Evolutionary conservation across 2,113 vertebrate genomes (phyloP), one percentile per base, ranked within the genome.

Genomic region (Blennius ocellaris): DNA sequence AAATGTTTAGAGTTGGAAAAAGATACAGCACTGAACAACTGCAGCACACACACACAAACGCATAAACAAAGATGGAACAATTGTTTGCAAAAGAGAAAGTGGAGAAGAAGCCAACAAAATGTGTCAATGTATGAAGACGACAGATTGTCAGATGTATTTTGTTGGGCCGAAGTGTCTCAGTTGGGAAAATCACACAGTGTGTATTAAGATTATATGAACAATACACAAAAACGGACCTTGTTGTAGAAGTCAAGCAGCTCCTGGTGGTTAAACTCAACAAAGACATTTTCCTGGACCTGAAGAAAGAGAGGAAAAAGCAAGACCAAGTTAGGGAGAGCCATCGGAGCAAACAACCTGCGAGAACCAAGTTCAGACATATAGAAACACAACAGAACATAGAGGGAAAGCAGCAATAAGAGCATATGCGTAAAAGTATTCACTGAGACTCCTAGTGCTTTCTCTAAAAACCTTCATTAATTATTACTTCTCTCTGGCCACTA

Each of bases 161-260:
- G 21, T 30, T 30, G 21, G 21, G 21, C 21, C 21, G 4, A 30
- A 30, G 21, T 30, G 21, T 30, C 21, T 30, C 21, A 30, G 21
- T 30, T 30, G 21, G 21, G 21, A 30, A 30, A 30, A 10, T 39
- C 37, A 63, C 8, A n/a, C 5, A 8, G 64, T 43, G 41, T 7
- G 9, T 4, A 30, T 30, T 4, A 4, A 30, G 21, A 30, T 30
- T 30, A 30, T 4, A 30, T 4, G 2, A 30, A 30, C 21, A 4
- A 30, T 30, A 30, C 21, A 30, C 21, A 45, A 17, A 41, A 39
- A 92, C 89, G 83, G 53, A 98, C 98, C 97, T 99, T 97, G 90
- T 96, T 96, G 91, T 97, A 99, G 94, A 99, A 97, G 48, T 98
- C 95, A 87, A 97, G 95, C 57, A 99, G 93, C 88, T 99, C 95